Evolutionary conservation across 2,797 vertebrate species (phyloP), one percentile per base, ranked within the genome.

Genomic region (Spinus olivaceus): DNA sequence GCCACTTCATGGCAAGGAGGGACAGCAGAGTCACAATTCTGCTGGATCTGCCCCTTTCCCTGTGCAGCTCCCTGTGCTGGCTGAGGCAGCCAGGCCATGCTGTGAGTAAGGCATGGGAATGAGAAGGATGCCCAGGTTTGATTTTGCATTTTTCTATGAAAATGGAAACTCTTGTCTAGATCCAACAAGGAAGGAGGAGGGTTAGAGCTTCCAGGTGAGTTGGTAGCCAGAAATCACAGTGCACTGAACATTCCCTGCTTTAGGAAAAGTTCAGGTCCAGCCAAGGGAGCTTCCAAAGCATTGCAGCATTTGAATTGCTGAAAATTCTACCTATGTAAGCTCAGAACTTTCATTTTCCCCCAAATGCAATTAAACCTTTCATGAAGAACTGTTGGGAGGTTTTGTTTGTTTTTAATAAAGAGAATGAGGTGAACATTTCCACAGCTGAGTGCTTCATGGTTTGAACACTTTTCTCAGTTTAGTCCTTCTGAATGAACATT

Each of bases 391-490:
- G 5, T 21, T 59, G 57, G n/a, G 63, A 73, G 19, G 6, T 46
- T 65, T 69, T 85, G 32, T 53, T 94, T 84, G 60, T 74, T 93
- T 86, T 84, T 83, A 81, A 59, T 78, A 49, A 82, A 57, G 33
- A 81, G 33, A 72, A 76, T 22, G 24, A 72, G 44, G 42, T 70
- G 49, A 82, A 86, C 28, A 30, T 49, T 72, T 92, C 57, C 44
- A 33, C 47, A 54, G 39, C 15, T 44, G 51, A 79, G 25, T 46
- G 57, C 50, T 88, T 81, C 46, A 8, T 67, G 61, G 19, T 74
- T 83, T 69, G 70, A 92, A 69, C 23, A 28, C 76, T 86, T 95
- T 59, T 67, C 35, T 74, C 70, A 32, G 23, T 66, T 86, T 64
- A 79, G 42, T 59, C 54, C n/a, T 85, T 80, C 42, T 63, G 64